Conservation (phyloP, 2,797 vertebrate species). For the Sebastes cheni region DNA sequence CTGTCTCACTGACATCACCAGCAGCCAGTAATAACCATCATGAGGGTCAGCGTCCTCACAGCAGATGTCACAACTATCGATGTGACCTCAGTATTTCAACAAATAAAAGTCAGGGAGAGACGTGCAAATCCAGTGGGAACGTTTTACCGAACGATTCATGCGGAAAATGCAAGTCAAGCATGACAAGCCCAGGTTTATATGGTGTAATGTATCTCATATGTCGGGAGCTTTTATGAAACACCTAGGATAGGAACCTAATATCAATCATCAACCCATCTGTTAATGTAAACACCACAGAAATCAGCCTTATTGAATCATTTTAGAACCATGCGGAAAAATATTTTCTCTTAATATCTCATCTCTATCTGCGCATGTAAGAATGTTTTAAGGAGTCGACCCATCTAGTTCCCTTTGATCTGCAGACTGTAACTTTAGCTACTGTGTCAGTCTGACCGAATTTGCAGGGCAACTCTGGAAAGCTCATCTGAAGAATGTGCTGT, state of each 20-base stretch:
- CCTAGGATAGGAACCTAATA: conserved; percentile 14
- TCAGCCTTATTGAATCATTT: background rate
- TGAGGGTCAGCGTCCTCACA: background rate
- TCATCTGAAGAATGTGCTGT: conserved; percentile 42
- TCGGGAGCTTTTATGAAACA: conserved; percentile 64
- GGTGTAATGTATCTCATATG: conserved; percentile 40
- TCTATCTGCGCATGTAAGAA: conserved; percentile 10
- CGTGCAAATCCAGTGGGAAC: conserved; percentile 12
- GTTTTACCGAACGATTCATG: conserved; percentile 22
- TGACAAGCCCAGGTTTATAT: conserved; percentile 30
- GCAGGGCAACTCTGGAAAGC: conserved; percentile 26
- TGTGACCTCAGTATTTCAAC: conserved; percentile 24
- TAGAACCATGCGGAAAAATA: background rate
- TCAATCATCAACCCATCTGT: background rate
- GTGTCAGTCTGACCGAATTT: conserved; percentile 59
- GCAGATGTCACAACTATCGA: conserved; percentile 35
- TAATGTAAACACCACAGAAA: conserved; percentile 3
- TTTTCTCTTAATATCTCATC: background rate
- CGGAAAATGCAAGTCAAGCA: conserved; percentile 33
- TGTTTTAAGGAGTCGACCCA: conserved; percentile 15
- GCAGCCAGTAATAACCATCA: background rate
- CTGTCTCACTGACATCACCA: background rate
- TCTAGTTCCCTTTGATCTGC: conserved; percentile 53
- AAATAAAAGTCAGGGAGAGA: conserved; percentile 43
- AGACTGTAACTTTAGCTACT: conserved; percentile 39